phyloP scores from a whole-genome alignment of 2,797 vertebrate genomes.

The Sebastes kiyomatsui region DNA sequence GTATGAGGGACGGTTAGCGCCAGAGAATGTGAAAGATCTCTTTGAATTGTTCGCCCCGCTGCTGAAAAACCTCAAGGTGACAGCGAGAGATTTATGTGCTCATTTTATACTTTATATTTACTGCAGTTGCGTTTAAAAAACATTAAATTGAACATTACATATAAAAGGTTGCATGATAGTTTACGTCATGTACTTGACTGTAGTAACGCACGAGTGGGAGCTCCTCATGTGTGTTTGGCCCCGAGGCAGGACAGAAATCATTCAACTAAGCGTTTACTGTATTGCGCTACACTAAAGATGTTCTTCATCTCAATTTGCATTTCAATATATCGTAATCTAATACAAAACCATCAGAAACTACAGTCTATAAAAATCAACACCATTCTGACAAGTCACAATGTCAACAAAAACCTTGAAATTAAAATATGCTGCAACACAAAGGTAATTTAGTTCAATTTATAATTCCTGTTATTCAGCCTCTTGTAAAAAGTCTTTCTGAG shows the following conservation, averaged over 20 bases:
- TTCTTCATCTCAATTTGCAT: background rate
- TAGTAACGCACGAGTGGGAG: background rate
- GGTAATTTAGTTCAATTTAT: background rate
- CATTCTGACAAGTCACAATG: background rate
- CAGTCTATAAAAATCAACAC: background rate
- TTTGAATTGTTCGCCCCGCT: background rate
- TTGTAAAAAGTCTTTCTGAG: background rate
- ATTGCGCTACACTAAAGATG: background rate
- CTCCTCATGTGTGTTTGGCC: background rate
- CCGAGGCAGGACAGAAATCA: background rate
- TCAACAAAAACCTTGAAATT: background rate
- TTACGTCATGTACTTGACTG: background rate
- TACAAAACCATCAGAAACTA: background rate
- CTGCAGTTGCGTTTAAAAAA: background rate
- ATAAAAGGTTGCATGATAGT: background rate
- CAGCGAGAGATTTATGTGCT: no score
- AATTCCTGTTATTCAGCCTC: background rate
- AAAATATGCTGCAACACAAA: background rate
- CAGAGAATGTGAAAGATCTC: constrained; percentile 14
- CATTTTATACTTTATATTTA: background rate
- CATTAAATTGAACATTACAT: background rate
- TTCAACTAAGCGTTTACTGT: background rate
- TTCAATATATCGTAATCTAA: background rate
- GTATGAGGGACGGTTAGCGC: background rate
- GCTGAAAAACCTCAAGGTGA: background rate